These are phyloP conservation scores for Dinoponera quadriceps DNA, from an alignment of 1,140 invertebrate genomes.

Conservation along the genomic window DNA sequence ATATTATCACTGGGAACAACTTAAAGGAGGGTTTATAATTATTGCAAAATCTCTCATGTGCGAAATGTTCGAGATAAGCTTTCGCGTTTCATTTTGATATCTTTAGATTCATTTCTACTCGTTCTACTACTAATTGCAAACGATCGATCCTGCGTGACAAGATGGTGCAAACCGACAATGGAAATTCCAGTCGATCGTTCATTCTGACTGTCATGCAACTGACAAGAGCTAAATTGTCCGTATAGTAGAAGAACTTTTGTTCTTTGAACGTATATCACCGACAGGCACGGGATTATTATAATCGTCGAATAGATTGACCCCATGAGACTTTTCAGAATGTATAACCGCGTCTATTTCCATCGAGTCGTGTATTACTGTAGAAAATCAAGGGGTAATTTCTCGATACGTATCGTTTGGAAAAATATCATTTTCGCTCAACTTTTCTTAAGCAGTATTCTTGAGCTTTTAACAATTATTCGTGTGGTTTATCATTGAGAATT, in stretches of 20 bases:
- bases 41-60: neutral
- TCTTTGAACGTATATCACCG: neutral
- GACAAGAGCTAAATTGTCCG: constrained; percentile 4
- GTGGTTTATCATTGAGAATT: neutral
- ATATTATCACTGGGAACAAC: neutral
- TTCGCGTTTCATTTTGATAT: neutral
- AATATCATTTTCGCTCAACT: neutral
- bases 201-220: constrained; percentile 51
- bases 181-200: constrained; percentile 48
- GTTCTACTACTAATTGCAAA: constrained; percentile 40
- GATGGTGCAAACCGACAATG: constrained; percentile 16
- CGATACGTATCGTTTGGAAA: neutral
- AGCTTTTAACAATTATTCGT: no score
- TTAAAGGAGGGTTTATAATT: neutral
- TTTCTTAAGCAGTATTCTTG: no score
- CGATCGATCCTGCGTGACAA: constrained; percentile 50
- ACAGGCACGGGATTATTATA: constrained; percentile 28
- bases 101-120: constrained; percentile 1
- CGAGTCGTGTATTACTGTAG: neutral
- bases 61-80: neutral
- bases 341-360: constrained; percentile 4
- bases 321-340: neutral
- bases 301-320: neutral
- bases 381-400: neutral
- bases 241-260: constrained; percentile 3